phyloP scores from a whole-genome alignment of 1,140 invertebrate genomes.

The Orchestia grillus region DNA sequence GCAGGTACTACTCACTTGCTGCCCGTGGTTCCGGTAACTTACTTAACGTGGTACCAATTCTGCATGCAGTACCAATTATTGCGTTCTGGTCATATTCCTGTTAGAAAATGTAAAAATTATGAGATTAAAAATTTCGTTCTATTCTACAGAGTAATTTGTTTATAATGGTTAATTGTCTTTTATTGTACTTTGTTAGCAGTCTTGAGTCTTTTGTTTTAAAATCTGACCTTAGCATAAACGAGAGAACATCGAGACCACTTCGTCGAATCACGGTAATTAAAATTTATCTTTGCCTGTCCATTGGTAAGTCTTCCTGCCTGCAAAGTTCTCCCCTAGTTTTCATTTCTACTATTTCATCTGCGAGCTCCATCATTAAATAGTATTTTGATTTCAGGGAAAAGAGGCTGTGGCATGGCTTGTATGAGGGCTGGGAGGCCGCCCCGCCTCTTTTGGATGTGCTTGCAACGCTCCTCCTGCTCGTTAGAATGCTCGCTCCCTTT shows the following conservation, averaged over 20 bases:
- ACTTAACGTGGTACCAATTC: not conserved
- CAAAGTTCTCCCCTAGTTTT: not conserved
- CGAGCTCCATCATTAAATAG: not conserved
- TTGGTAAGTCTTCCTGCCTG: not conserved
- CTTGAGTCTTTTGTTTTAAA: not conserved
- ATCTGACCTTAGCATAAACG: not conserved
- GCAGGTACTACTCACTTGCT: slow-evolving; percentile 70
- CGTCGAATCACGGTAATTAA: not conserved
- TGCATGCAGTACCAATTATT: not conserved
- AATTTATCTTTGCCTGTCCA: not conserved
- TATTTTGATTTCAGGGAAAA: not conserved
- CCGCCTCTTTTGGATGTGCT: not conserved
- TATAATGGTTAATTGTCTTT: not conserved
- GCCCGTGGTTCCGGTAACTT: not conserved
- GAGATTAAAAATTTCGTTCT: not conserved
- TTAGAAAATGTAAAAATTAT: not conserved
- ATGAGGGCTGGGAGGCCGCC: not conserved
- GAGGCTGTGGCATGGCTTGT: not conserved
- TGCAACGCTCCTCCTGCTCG: not conserved
- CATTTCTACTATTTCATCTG: not conserved
- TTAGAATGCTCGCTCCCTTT: not conserved
- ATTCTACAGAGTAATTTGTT: not conserved
- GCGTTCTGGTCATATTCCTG: not conserved
- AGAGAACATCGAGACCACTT: not conserved
- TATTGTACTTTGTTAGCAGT: not conserved